Percentiles rank a stretch among this genome's conserved stretches.
Evolutionary conservation across 2,888 invertebrate species (phyloP).

Genomic region (Tridacna crocea): DNA sequence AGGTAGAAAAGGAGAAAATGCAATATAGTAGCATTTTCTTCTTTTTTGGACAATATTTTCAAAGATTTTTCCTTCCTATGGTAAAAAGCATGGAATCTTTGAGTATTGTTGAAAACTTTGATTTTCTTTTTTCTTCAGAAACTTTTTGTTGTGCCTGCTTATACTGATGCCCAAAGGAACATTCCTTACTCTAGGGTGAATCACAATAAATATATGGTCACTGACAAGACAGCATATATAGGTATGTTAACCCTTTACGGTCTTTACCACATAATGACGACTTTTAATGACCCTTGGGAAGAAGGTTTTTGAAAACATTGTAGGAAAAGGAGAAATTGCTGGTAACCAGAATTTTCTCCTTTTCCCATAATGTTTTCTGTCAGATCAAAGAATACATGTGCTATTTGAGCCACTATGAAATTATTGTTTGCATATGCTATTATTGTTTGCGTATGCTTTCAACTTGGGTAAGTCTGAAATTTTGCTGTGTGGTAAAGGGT

Average conservation of each 20-base stretch:
- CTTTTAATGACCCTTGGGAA: too few species aligned
- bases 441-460: too few species aligned
- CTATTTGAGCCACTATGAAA: too few species aligned
- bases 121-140: conserved; percentile 86
- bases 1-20: not conserved
- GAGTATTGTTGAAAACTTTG: too few species aligned
- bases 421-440: too few species aligned
- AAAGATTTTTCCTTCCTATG: not conserved
- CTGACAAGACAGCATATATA: conserved; percentile 95
- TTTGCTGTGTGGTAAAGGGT: not conserved
- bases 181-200: conserved; percentile 96
- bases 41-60: not conserved
- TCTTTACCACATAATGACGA: too few species aligned
- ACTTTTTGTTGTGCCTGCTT: conserved; percentile 93
- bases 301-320: too few species aligned
- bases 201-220: conserved; percentile 99
- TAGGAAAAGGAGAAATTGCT: too few species aligned
- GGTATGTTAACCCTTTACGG: conserved; percentile 88
- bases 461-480: too few species aligned
- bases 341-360: too few species aligned
- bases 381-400: too few species aligned
- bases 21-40: not conserved
- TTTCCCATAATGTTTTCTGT: too few species aligned
- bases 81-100: not conserved
- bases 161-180: conserved; percentile 89